These are phyloP conservation scores for Bimastos eiseni DNA, from an alignment of 2,888 invertebrate species.

Conservation along the genomic window DNA sequence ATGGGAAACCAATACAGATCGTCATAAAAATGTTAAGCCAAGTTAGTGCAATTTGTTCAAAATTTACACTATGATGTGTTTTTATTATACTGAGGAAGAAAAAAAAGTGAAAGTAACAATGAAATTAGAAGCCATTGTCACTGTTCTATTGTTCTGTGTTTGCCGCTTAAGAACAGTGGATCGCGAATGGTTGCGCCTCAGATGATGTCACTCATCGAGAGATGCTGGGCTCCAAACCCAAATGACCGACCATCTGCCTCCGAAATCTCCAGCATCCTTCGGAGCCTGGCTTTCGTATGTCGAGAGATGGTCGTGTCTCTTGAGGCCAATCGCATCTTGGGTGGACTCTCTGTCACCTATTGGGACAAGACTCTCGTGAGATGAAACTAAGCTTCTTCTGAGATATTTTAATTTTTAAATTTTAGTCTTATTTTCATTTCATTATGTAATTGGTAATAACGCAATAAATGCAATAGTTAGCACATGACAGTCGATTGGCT, in stretches of 20 bases:
- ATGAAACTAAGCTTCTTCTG: neutral
- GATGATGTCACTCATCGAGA: slow-evolving; percentile 49
- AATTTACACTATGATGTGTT: too few species aligned
- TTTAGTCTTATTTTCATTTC: too few species aligned
- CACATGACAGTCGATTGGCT: too few species aligned
- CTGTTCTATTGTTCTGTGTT: neutral
- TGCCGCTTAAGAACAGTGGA: neutral
- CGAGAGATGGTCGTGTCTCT: slow-evolving; percentile 41
- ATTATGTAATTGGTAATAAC: too few species aligned
- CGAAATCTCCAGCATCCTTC: slow-evolving; percentile 41
- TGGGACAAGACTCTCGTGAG: slow-evolving; percentile 13
- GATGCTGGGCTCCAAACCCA: slow-evolving; percentile 49
- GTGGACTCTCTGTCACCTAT: neutral
- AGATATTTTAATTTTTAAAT: neutral
- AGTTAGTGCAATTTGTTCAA: too few species aligned
- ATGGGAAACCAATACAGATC: too few species aligned
- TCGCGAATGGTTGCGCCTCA: slow-evolving; percentile 44
- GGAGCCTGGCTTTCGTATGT: slow-evolving; percentile 28
- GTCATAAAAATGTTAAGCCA: too few species aligned
- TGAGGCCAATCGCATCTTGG: slow-evolving; percentile 20
- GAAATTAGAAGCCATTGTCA: neutral
- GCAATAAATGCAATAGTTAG: too few species aligned
- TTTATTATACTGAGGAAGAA: too few species aligned
- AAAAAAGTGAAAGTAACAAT: too few species aligned
- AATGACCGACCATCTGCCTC: slow-evolving; percentile 48